A percentile compares a stretch with the other conserved stretches of the same genome.
Evolutionary conservation across 2,797 vertebrate species (phyloP).

Genomic region (Sebastes diaconus): DNA sequence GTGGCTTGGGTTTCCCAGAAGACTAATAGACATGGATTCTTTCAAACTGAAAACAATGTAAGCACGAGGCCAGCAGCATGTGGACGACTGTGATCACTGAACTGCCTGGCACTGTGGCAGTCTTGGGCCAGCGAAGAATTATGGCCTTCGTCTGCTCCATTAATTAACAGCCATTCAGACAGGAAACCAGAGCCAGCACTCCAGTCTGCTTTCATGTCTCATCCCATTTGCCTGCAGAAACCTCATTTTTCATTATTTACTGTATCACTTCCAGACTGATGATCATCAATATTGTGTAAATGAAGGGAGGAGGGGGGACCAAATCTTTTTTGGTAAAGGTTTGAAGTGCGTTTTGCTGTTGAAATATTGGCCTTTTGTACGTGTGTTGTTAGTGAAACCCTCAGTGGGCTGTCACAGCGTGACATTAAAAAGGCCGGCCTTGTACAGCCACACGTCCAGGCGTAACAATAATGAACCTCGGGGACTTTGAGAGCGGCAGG

Average conservation of each 20-base stretch:
- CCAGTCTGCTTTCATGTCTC: slow-evolving; percentile 75
- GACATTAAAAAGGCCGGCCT: slow-evolving; percentile 65
- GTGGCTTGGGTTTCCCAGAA: slow-evolving; percentile 36
- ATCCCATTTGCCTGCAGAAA: slow-evolving; percentile 75
- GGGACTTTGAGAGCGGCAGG: slow-evolving; percentile 64
- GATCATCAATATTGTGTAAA: slow-evolving; percentile 67
- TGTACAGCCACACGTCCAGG: slow-evolving; percentile 75
- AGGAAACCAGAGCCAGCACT: slow-evolving; percentile 81
- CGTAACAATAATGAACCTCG: slow-evolving; percentile 75
- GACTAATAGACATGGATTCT: slow-evolving; percentile 38
- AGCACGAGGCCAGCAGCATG: slow-evolving; percentile 41
- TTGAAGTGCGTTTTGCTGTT: slow-evolving; percentile 57
- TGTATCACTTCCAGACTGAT: slow-evolving; percentile 71
- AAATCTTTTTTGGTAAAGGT: slow-evolving; percentile 33
- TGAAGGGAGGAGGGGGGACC: neutral
- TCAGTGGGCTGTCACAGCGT: slow-evolving; percentile 62
- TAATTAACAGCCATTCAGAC: slow-evolving; percentile 82
- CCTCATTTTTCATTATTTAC: slow-evolving; percentile 79
- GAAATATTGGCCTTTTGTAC: slow-evolving; percentile 43
- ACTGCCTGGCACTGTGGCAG: slow-evolving; percentile 61
- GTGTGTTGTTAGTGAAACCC: slow-evolving; percentile 45
- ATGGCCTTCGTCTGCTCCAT: slow-evolving; percentile 77
- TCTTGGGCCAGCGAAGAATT: slow-evolving; percentile 59
- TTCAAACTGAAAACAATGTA: slow-evolving; percentile 47
- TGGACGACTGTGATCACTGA: slow-evolving; percentile 53